These are phyloP conservation scores for Notocelia uddmanniana DNA, from an alignment of 2,888 invertebrate genomes.

Conservation along the genomic window DNA sequence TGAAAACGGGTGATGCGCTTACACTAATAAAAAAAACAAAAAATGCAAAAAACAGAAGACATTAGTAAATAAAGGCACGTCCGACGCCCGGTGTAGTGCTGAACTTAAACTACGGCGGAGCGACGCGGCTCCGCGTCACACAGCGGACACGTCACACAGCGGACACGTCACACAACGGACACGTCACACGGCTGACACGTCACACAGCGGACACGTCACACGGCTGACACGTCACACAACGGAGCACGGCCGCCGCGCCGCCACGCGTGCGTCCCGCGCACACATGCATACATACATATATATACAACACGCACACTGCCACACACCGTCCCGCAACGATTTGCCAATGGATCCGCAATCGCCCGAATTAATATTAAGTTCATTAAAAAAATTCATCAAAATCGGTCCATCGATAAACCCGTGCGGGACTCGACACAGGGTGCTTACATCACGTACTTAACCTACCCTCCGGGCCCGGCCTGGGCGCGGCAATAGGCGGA, in stretches of 20 bases:
- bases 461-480: constrained; percentile 61
- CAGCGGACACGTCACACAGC: background rate
- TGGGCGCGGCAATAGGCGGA: constrained; percentile 57
- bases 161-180: background rate
- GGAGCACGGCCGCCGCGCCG: constrained; percentile 40
- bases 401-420: constrained; percentile 46
- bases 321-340: constrained; percentile 41
- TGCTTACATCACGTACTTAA: constrained; percentile 75
- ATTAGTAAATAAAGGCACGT: constrained; percentile 70
- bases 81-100: constrained; percentile 72
- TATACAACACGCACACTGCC: constrained; percentile 54
- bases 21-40: constrained; percentile 59
- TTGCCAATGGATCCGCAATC: constrained; percentile 20
- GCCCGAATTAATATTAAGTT: constrained; percentile 11
- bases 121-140: constrained; percentile 23
- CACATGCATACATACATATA: constrained; percentile 60
- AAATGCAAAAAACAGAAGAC: constrained; percentile 74
- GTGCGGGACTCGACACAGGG: constrained; percentile 62
- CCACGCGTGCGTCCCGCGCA: constrained; percentile 56
- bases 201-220: background rate
- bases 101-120: constrained; percentile 62
- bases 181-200: background rate
- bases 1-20: constrained; percentile 64
- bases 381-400: constrained; percentile 23
- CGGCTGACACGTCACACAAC: constrained; percentile 50